Base-by-base conservation (phyloP, 1,140 invertebrate species). In the Chlorops oryzae region DNA sequence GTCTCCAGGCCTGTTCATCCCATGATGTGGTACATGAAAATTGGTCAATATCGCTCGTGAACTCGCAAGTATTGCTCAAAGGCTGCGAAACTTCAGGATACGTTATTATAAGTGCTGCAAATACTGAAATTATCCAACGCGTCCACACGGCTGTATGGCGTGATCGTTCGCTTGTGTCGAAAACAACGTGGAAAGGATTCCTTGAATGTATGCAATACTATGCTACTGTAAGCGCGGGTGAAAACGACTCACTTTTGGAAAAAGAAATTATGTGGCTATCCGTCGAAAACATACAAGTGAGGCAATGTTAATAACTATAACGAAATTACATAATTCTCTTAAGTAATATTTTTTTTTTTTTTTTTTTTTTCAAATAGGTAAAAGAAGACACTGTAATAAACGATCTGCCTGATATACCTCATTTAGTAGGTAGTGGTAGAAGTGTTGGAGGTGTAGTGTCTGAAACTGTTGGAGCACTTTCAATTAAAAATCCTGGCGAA, bases 171-270 rank as follows among this genome's bases (percentile, higher is more conserved):
- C 76, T 96, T 1, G 87, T 93, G 13, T 86, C 90, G 9, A 98
- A 98, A 75, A 92, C 89, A 2, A 95, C 94, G 0, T 98, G 95
- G 93, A 84, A 90, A 41, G 93, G 94, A 7, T 84, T 88, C 47
- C 77, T 99, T 2, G 92, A 96, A 68, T 94, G 93, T 73, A 97
- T 99, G 93, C 94, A 97, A 80, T 98, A 98, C 75, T 98, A 98
- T 77, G 93, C 93, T 2, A 97, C 94, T 23, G 93, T 97, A 22
- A 90, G 86, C 69, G 86, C 86, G 28, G 88, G 87, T 12, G 85
- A 88, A 61, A 80, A 82, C 32, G 86, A 90, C 73, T 82, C 82
- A 12, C 72, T 81, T 12, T 68, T 78, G 50, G 77, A 78, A 75
- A 89, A 94, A 57, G 90, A 96, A 67, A 96, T 98, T 54, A 90